Evolutionary conservation across 2,797 vertebrate genomes (phyloP), one percentile per base, ranked within the genome.

Genomic region (Lepidocolaptes lacrymiger): DNA sequence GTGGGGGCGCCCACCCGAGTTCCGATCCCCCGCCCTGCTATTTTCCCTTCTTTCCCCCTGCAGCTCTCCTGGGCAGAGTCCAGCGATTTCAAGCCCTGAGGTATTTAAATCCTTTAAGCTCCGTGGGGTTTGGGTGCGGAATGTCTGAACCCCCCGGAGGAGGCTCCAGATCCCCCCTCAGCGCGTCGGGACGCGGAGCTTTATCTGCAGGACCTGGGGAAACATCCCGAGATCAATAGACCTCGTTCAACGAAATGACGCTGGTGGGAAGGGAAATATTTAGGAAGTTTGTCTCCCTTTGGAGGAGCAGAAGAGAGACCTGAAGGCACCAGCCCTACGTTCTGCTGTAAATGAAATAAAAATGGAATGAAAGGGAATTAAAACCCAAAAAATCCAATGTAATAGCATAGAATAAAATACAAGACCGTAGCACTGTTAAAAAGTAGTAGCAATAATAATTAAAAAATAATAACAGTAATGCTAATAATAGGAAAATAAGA

Each of bases 151-250:
- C 48, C 52, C 77, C 14, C 88, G 41, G 62, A 88, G 63, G 92
- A 64, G 94, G 78, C 49, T 62, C 84, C 88, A 94, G 86, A 94
- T 9, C 86, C 72, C 48, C 66, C 76, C 91, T 91, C 78, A 93
- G 88, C 77, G 85, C 79, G 73, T 96, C 85, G 44, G 54, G 82
- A 75, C 83, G 46, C 69, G 92, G 77, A 97, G 97, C 96, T 93
- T 97, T 96, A 96, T 96, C 97, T 97, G 24, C 85, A 46, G 59
- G 67, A 85, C 90, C 93, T 64, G 67, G 68, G 93, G 96, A 97
- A 97, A 97, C 97, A 97, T 90, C 74, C 85, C 77, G 79, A 30
- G 51, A 36, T 9, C 89, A 67, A 80, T 56, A 64, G 27, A 68
- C 58, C 30, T n/a, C 36, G 51, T 21, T 74, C 71, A 66, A 36